Conservation (phyloP, 2,113 vertebrate genomes). For the Cyprinodon tularosa region DNA sequence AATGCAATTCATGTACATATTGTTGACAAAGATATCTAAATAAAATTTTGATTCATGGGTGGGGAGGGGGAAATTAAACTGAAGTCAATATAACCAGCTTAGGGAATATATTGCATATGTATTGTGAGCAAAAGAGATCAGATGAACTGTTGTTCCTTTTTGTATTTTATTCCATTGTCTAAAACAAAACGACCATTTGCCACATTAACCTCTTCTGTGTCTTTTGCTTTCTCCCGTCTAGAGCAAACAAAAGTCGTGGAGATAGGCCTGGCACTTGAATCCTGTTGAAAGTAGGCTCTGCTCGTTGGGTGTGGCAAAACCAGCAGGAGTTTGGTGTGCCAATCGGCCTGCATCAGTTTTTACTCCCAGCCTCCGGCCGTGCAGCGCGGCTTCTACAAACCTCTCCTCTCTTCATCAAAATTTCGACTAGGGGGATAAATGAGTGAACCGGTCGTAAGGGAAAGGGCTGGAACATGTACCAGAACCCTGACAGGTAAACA, state of each 20-base stretch:
- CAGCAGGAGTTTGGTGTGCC: conserved; percentile 47
- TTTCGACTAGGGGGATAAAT: conserved; percentile 77
- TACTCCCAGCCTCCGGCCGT: conserved; percentile 31
- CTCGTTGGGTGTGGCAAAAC: conserved; percentile 30
- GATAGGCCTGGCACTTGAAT: conserved; percentile 52
- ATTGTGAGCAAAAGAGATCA: no score
- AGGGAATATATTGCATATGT: background rate
- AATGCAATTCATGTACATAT: no score
- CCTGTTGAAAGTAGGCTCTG: conserved; percentile 43
- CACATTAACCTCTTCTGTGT: background rate
- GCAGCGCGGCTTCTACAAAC: conserved; percentile 41
- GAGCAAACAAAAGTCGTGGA: conserved; percentile 60
- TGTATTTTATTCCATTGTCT: background rate
- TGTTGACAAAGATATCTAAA: no score
- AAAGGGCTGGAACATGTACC: conserved; percentile 80
- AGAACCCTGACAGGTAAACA: conserved; percentile 82
- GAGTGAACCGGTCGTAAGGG: conserved; percentile 73
- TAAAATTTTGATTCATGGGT: no score
- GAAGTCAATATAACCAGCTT: no score
- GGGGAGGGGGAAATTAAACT: no score
- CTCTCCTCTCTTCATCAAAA: conserved; percentile 53
- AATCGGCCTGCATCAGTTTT: conserved; percentile 19
- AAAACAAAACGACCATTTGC: background rate
- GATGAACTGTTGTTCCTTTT: background rate
- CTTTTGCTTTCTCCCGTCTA: conserved; percentile 26